A percentile compares a stretch with the other conserved stretches of the same genome.
Evolutionary conservation across 2,113 vertebrate genomes (phyloP).

Genomic region (Gallinago media): DNA sequence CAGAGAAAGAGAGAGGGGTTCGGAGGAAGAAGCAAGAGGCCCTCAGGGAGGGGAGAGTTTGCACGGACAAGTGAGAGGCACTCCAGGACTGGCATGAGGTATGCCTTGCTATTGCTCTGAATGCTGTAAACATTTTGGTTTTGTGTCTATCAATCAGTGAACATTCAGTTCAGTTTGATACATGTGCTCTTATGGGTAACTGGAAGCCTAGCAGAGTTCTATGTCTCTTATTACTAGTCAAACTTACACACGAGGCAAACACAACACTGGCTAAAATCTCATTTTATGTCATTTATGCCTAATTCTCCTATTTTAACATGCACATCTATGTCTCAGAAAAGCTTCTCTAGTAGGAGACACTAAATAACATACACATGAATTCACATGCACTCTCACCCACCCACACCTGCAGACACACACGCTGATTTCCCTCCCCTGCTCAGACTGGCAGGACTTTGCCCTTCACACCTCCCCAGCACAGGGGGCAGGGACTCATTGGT

Average conservation of each 20-base stretch:
- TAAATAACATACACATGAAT: neutral
- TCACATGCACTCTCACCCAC: neutral
- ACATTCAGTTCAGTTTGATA: constrained; percentile 59
- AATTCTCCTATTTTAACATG: constrained; percentile 54
- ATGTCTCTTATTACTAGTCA: constrained; percentile 1
- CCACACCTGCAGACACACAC: neutral
- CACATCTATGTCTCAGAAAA: constrained; percentile 54
- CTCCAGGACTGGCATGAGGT: constrained; percentile 69
- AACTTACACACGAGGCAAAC: constrained; percentile 21
- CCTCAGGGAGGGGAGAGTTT: neutral
- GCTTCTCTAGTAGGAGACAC: constrained; percentile 19
- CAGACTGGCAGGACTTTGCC: neutral
- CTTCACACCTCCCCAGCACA: neutral
- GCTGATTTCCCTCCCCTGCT: neutral
- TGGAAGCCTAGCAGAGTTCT: constrained; percentile 38
- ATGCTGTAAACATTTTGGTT: constrained; percentile 79
- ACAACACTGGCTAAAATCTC: constrained; percentile 39
- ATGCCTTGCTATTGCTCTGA: constrained; percentile 80
- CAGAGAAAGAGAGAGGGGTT: neutral
- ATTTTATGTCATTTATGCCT: constrained; percentile 42
- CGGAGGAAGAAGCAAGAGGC: neutral
- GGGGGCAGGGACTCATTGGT: neutral
- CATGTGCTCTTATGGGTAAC: constrained; percentile 36
- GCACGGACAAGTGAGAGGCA: neutral
- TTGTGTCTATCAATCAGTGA: constrained; percentile 59